Base-by-base conservation (phyloP, 2,888 invertebrate species). In the Hirtodrosophila duncani region DNA sequence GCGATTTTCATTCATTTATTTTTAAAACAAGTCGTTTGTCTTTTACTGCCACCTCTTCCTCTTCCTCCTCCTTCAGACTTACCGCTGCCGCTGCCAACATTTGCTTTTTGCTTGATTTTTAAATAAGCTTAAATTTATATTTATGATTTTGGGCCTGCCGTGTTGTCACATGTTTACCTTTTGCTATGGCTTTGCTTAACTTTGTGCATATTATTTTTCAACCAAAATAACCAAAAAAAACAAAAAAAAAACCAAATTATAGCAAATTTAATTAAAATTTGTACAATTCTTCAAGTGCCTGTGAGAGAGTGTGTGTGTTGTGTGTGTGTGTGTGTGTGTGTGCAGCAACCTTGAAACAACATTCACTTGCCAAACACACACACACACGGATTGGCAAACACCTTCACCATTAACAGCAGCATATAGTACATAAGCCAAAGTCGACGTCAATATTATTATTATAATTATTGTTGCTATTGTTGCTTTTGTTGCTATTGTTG, bases 71-170 rank as follows among this genome's bases (percentile, higher is more conserved):
- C 7, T 41, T 1, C 6, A 1, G 10, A 18, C 10, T 9, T 8
- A 13, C 26, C 33, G 34, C 14, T 38, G 14, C n/a, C 4, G 30
- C 34, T 42, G 23, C 26, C 30, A 48, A 41, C 49, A 17, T 39
- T 45, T 45, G 8, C 18, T 37, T 31, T 34, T 44, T 16, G 44
- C 33, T 11, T 2, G 7, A 37, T 63, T 33, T 53, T 57, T 61
- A 71, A 68, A 75, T 70, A 57, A 66, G 74, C 64, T 78, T 67
- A 57, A 64, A 67, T 56, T 59, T 70, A 60, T 78, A 64, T 78
- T 58, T 67, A 63, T 65, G 66, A 59, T 68, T 37, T 55, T 29
- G n/a, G 31, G 24, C 27, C 4, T 33, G 18, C 44, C 7, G 26
- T 29, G 14, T 45, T 56, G 45, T 55, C 56, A 36, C 39, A 50